Evolutionary conservation across 2,888 invertebrate genomes (phyloP).

Genomic region (Torymus auratus): DNA sequence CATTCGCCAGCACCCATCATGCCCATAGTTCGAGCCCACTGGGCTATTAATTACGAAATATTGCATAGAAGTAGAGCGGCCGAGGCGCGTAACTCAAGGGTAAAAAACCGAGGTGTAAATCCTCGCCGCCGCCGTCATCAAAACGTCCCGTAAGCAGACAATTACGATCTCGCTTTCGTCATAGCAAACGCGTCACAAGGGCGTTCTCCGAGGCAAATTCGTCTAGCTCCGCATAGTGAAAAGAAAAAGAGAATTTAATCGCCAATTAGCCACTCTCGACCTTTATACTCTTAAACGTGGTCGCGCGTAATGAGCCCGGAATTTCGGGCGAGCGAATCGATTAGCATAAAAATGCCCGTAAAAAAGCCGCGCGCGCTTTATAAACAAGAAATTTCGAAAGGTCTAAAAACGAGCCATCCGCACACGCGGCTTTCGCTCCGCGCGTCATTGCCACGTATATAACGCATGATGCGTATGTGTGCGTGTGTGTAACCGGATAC

Average conservation of each 20-base stretch:
- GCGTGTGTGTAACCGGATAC: constrained; percentile 32
- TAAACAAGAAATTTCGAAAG: constrained; percentile 48
- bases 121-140: not conserved
- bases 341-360: constrained; percentile 37
- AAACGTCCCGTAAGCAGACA: constrained; percentile 1
- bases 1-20: too few relatives aligned
- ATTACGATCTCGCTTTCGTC: constrained; percentile 8
- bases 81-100: too few relatives aligned
- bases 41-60: too few relatives aligned
- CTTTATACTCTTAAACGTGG: not conserved
- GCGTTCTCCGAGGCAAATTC: too few relatives aligned
- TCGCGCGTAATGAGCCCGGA: not conserved
- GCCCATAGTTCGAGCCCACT: constrained; percentile 1
- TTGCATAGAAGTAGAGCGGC: too few relatives aligned
- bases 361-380: constrained; percentile 17
- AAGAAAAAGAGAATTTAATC: too few relatives aligned
- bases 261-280: too few relatives aligned
- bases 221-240: too few relatives aligned
- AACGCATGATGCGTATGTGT: too few relatives aligned
- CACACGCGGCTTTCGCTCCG: constrained; percentile 25
- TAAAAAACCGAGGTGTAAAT: constrained; percentile 19
- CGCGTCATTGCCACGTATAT: not conserved
- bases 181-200: not conserved
- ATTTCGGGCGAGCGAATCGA: constrained; percentile 8
- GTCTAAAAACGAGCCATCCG: constrained; percentile 29